Base-by-base conservation (phyloP, 2,888 invertebrate genomes). In the Synanthedon andrenaeformis region DNA sequence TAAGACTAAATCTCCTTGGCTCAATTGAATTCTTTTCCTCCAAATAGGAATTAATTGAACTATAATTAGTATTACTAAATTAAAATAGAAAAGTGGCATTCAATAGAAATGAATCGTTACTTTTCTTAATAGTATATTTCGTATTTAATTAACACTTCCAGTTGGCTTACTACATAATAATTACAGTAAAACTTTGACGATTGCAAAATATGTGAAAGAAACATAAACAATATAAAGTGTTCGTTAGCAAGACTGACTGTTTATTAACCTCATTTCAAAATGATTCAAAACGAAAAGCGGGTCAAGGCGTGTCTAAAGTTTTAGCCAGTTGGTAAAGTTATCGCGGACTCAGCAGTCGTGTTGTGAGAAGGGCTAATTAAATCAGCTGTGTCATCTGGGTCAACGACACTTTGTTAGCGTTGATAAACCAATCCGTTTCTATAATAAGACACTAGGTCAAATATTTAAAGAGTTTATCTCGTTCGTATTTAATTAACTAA, bases 371-470 rank as follows among this genome's bases (percentile, higher is more conserved):
- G 73, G 67, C 70, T 72, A 73, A 78, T 80, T 80, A 76, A 71
- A 45, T 45, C 45, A 12, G 12, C 45, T 45, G 10, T 13, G 45
- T 68, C 69, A 81, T 75, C 69, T 82, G 63, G 84, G 83, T 83
- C 83, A 82, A 79, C 72, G 81, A 80, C 79, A 74, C 74, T 79
- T 77, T 78, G 75, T 77, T 62, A 58, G 63, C 57, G 59, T 60
- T 72, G 73, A 78, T 77, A 74, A 71, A 62, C 58, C 64, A 59
- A 64, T 64, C 8, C 35, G 10, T 6, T 23, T 35, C 64, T 51
- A 59, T 59, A 62, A 60, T 58, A 57, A 60, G 56, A 58, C 54
- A 62, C 56, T 65, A 60, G 63, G 63, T 61, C 58, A 55, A 45
- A 54, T 49, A 55, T 48, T 45, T 35, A 41, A 54, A 49, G 52